These are phyloP conservation scores for Achatina immaculata DNA, from an alignment of 1,140 invertebrate species.

Conservation along the genomic window DNA sequence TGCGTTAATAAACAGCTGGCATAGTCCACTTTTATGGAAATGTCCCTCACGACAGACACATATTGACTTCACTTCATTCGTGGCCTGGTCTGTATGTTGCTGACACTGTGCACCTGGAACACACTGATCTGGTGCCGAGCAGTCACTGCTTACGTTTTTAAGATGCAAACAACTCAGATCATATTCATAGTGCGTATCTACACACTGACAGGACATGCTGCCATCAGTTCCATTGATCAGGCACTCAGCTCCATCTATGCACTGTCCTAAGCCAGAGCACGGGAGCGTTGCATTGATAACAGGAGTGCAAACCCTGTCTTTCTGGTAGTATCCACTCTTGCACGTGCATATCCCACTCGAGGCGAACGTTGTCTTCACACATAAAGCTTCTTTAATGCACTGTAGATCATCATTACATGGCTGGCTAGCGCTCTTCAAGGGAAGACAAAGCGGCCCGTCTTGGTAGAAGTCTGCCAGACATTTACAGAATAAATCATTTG, in stretches of 20 bases:
- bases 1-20: slow-evolving; percentile 31
- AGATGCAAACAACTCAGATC: slow-evolving; percentile 10
- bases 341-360: slow-evolving; percentile 29
- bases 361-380: neutral
- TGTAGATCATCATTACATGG: slow-evolving; percentile 3
- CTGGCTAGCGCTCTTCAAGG: slow-evolving; percentile 14
- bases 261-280: slow-evolving; percentile 31
- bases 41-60: slow-evolving; percentile 33
- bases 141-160: slow-evolving; percentile 21
- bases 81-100: neutral
- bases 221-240: neutral
- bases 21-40: slow-evolving; percentile 15
- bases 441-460: neutral
- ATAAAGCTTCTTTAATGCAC: slow-evolving; percentile 28
- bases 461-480: slow-evolving; percentile 20
- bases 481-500: neutral
- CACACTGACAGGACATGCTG: slow-evolving; percentile 22
- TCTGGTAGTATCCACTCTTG: slow-evolving; percentile 32
- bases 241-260: slow-evolving; percentile 37
- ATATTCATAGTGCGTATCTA: slow-evolving; percentile 22
- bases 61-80: neutral
- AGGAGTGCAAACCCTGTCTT: slow-evolving; percentile 7
- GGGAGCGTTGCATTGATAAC: slow-evolving; percentile 21
- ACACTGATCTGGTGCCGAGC: slow-evolving; percentile 29
- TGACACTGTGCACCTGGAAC: slow-evolving; percentile 34